Evolutionary conservation across 2,797 vertebrate genomes (phyloP).

Genomic region (Mus minutoides): DNA sequence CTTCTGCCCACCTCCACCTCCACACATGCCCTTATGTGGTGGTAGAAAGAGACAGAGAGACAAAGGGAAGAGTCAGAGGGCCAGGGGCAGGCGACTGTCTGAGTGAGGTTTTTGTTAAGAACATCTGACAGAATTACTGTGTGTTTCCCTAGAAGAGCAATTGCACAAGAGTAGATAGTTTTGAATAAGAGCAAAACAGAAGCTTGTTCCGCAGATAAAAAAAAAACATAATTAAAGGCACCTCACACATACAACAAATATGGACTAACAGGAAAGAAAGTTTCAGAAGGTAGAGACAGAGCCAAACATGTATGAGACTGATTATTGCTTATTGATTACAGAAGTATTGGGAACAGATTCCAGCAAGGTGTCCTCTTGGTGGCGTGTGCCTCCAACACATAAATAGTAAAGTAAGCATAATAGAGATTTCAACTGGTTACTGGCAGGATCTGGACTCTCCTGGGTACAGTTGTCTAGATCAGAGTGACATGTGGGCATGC

Average conservation of each 20-base stretch:
- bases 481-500: background rate
- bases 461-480: background rate
- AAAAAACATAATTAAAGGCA: slow-evolving; percentile 22
- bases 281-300: background rate
- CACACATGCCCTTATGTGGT: background rate
- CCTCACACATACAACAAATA: slow-evolving; percentile 7
- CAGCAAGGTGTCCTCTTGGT: no score
- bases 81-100: background rate
- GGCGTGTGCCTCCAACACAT: no score
- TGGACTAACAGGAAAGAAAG: background rate
- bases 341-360: background rate
- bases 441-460: background rate
- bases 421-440: background rate
- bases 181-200: slow-evolving; percentile 3
- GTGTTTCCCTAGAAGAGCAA: slow-evolving; percentile 19
- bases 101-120: slow-evolving; percentile 19
- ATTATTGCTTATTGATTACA: slow-evolving; percentile 7
- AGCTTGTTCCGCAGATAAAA: background rate
- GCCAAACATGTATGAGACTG: background rate
- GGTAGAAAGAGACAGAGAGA: background rate
- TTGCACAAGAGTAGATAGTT: background rate
- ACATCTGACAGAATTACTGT: slow-evolving; percentile 1
- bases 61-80: background rate
- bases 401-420: background rate
- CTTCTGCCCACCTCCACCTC: background rate